Percentiles rank a stretch among this genome's conserved stretches.
Evolutionary conservation across 2,888 invertebrate genomes (phyloP).

Genomic region (Baronia brevicornis): DNA sequence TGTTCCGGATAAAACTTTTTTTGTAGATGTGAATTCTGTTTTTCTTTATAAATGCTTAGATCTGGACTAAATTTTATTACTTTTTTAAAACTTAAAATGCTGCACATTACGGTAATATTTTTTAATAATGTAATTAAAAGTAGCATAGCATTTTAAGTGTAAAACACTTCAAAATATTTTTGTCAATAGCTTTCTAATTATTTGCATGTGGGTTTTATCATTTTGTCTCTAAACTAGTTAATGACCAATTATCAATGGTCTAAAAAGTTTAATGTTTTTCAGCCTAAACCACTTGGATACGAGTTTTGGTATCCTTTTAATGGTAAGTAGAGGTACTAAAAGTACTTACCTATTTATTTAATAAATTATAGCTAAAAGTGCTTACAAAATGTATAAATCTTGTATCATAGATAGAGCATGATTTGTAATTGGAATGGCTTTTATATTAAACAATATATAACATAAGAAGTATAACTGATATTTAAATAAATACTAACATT

Average conservation of each 20-base stretch:
- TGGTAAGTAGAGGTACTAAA: slow-evolving; percentile 70
- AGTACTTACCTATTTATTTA: slow-evolving; percentile 55
- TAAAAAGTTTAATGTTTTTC: slow-evolving; percentile 70
- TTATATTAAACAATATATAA: too few relatives aligned
- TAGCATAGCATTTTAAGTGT: slow-evolving; percentile 5
- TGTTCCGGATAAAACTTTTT: slow-evolving; percentile 14
- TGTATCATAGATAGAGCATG: slow-evolving; percentile 14
- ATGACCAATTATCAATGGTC: slow-evolving; percentile 35
- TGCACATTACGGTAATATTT: slow-evolving; percentile 2
- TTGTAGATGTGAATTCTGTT: slow-evolving; percentile 1
- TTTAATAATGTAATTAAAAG: slow-evolving; percentile 4
- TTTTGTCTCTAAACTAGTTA: slow-evolving; percentile 18
- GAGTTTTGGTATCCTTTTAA: slow-evolving; percentile 63
- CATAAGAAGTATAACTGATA: too few relatives aligned
- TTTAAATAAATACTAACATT: too few relatives aligned
- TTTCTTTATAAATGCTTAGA: slow-evolving; percentile 1
- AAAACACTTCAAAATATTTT: slow-evolving; percentile 6
- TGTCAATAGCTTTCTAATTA: slow-evolving; percentile 11
- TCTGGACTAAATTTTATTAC: background rate
- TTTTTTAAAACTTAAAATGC: slow-evolving; percentile 1
- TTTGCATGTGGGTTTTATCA: slow-evolving; percentile 25
- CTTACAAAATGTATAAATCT: slow-evolving; percentile 18
- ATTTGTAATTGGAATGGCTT: slow-evolving; percentile 11
- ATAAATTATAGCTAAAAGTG: slow-evolving; percentile 39
- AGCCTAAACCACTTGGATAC: slow-evolving; percentile 69